Conservation (phyloP, 2,113 vertebrate genomes). For the Coturnix japonica region DNA sequence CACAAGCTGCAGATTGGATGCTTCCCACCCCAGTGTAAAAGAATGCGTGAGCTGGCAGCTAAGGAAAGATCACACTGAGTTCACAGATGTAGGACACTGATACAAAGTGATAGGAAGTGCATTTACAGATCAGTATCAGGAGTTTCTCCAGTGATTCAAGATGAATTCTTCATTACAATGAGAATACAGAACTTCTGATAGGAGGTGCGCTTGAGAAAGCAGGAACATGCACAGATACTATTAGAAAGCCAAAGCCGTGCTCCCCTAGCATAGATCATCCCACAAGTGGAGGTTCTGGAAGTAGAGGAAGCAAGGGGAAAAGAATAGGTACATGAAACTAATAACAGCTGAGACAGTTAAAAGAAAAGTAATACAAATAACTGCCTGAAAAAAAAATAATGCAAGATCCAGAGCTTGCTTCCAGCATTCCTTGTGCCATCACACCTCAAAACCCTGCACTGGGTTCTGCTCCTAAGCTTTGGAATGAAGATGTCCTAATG, state of each 20-base stretch:
- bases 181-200: background rate
- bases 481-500: background rate
- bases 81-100: slow-evolving; percentile 15
- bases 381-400: background rate
- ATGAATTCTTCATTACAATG: background rate
- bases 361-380: background rate
- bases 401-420: background rate
- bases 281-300: background rate
- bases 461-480: background rate
- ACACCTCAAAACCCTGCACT: background rate
- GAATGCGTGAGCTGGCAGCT: slow-evolving; percentile 28
- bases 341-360: background rate
- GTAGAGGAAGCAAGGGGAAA: background rate
- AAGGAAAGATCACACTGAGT: background rate
- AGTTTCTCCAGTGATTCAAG: background rate
- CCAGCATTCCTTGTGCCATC: background rate
- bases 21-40: background rate
- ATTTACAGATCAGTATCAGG: slow-evolving; percentile 19
- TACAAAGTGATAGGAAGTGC: slow-evolving; percentile 15
- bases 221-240: background rate
- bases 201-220: background rate
- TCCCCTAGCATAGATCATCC: background rate
- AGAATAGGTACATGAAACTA: background rate
- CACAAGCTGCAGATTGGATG: background rate
- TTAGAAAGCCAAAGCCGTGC: background rate